phyloP scores from a whole-genome alignment of 2,797 vertebrate species.

The Pipistrellus kuhlii region DNA sequence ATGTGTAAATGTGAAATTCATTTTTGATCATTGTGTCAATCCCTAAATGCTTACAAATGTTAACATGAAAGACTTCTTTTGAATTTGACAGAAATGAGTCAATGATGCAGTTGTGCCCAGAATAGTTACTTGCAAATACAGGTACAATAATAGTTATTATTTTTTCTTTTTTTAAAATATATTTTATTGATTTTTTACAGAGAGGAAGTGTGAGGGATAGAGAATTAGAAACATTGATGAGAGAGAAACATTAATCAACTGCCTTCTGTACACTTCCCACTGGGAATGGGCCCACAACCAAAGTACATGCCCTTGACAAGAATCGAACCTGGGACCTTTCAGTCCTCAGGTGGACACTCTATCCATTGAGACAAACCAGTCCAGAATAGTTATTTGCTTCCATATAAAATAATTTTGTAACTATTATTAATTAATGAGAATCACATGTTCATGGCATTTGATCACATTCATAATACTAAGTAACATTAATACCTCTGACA shows the following conservation, averaged over 20 bases:
- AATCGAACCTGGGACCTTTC: too few relatives aligned
- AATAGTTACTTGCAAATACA: neutral
- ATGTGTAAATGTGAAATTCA: constrained; percentile 30
- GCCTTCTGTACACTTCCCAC: too few relatives aligned
- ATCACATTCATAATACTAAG: neutral
- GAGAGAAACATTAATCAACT: too few relatives aligned
- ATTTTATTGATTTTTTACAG: too few relatives aligned
- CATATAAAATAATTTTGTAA: constrained; percentile 8
- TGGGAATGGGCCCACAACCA: too few relatives aligned
- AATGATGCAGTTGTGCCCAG: neutral
- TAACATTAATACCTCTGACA: neutral
- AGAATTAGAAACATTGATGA: too few relatives aligned
- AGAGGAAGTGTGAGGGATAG: too few relatives aligned
- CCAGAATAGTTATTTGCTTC: neutral
- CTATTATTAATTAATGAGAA: neutral
- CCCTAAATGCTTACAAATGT: neutral
- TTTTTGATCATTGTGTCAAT: neutral
- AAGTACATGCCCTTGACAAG: too few relatives aligned
- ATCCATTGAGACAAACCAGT: too few relatives aligned
- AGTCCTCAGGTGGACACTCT: too few relatives aligned
- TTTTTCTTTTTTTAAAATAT: too few relatives aligned
- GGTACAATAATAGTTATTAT: neutral
- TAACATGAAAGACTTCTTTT: neutral
- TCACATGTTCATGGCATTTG: neutral
- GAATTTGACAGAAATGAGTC: constrained; percentile 18